Evolutionary conservation across 2,113 vertebrate species (phyloP).

Genomic region (Oryctolagus cuniculus): mOryCun1.1 NC_091439.1:66878501-66879000

Average conservation of each 20-base stretch:
- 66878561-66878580: neutral
- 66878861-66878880: rapidly evolving
- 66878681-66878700: conserved; percentile 33
- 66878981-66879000: neutral
- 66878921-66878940: neutral
- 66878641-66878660: neutral
- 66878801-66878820: neutral
- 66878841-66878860: neutral
- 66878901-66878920: neutral
- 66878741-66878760: conserved; percentile 39
- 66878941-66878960: neutral
- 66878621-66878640: neutral
- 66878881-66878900: neutral
- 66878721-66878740: conserved; percentile 53
- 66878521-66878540: neutral
- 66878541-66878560: neutral
- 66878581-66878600: conserved; percentile 45
- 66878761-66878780: conserved; percentile 35
- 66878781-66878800: conserved; percentile 16
- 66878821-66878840: neutral
- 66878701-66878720: conserved; percentile 29
- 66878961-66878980: neutral
- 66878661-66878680: conserved; percentile 32
- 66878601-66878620: neutral
- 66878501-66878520: conserved; percentile 29